Base-by-base conservation (phyloP, 2,797 vertebrate species). In the Rhadinocentrus ornatus region DNA sequence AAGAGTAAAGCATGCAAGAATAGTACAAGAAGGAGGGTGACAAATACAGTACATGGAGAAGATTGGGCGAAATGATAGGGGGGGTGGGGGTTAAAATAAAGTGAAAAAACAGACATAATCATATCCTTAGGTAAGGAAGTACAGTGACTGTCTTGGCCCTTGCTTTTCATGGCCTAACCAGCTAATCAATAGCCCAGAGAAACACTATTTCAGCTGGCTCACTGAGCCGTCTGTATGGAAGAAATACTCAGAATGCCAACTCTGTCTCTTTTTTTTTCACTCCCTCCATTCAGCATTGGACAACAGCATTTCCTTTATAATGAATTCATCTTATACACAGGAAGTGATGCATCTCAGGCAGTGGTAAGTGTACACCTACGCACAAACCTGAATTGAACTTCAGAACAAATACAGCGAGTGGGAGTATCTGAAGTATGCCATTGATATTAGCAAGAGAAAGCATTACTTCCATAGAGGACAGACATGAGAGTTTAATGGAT, bases 111-210 rank as follows among this genome's bases (percentile, higher is more conserved):
- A 69, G 75, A 75, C 54, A 35, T 34, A 61, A 57, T 44, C 48
- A 66, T 65, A 62, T 62, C 67, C 26, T 41, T 59, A 48, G 62
- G 71, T 76, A 85, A 85, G 54, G 52, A 75, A 83, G 81, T 75
- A 81, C 72, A 78, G 88, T 87, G 80, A 59, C 77, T 83, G 83
- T 85, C 84, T 77, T 86, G 86, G 87, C 85, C 77, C 74, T 61
- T 84, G 79, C 84, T 87, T 89, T 89, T 90, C 85, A 76, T 70
- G 73, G 86, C 71, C 85, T 93, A 93, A 93, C 88, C 88, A 91
- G 88, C 78, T 89, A 91, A 93, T 93, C 92, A 85, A 93, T 93
- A 91, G 77, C 82, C 75, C 84, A 82, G 85, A 90, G 87, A 92
- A 89, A 88, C 81, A 88, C 80, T 75, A 73, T 88, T 89, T 88